Evolutionary conservation across 2,113 vertebrate species (phyloP).

Genomic region (Eonycteris spelaea): DNA sequence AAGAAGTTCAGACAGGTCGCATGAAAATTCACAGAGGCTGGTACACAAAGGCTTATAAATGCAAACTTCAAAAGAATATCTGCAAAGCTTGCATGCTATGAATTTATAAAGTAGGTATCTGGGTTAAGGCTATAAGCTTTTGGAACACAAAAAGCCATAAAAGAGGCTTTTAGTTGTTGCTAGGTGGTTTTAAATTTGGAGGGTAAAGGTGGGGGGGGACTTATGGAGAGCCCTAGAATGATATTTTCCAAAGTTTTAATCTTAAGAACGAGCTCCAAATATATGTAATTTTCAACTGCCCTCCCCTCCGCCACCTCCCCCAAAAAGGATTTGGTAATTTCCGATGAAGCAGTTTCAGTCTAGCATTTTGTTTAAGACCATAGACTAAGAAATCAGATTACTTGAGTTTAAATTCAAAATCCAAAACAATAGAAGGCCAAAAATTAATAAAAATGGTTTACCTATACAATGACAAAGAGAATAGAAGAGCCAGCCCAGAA

Average conservation of each 20-base stretch:
- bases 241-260: slow-evolving; percentile 16
- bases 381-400: neutral
- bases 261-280: neutral
- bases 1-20: slow-evolving; percentile 65
- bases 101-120: slow-evolving; percentile 68
- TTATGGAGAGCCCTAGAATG: neutral
- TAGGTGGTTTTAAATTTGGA: slow-evolving; percentile 30
- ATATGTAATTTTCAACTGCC: neutral
- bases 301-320: too few species aligned
- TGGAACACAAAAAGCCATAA: slow-evolving; percentile 60
- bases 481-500: neutral
- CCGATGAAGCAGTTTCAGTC: neutral
- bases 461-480: neutral
- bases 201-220: neutral
- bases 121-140: slow-evolving; percentile 65
- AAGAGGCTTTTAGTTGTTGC: slow-evolving; percentile 61
- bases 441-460: neutral
- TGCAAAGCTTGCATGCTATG: slow-evolving; percentile 61
- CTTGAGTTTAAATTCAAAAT: neutral
- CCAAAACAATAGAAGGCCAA: neutral
- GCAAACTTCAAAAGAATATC: slow-evolving; percentile 72
- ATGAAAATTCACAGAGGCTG: slow-evolving; percentile 67
- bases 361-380: slow-evolving; percentile 6
- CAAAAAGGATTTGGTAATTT: neutral
- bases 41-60: slow-evolving; percentile 67